Base-by-base conservation (phyloP, 2,113 vertebrate genomes). In the Seriola dumerili region DNA sequence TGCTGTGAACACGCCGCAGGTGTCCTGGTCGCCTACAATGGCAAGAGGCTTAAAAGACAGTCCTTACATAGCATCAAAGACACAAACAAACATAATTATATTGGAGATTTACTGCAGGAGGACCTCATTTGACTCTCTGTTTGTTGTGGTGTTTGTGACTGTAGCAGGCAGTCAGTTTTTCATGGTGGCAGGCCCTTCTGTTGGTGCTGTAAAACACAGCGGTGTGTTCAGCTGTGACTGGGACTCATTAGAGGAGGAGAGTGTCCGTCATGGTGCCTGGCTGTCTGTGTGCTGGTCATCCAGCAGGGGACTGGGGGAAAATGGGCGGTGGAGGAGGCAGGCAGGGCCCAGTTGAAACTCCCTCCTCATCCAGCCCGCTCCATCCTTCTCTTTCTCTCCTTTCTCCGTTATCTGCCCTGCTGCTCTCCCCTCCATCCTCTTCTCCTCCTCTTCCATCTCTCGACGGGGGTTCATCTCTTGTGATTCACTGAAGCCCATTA, bases 191-290 rank as follows among this genome's bases (percentile, higher is more conserved):
- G 86, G 77, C 70, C 86, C 88, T 86, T 91, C 89, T 89, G 91
- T 85, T 76, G 83, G 48, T 67, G 88, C 87, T 91, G 88, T 90
- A 89, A 85, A 91, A 85, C 91, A 92, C 91, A 88, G 89, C 77
- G 44, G 88, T 85, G 88, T 92, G 89, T 90, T 93, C 91, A 89
- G 87, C 91, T 93, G 90, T 92, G 93, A 91, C 91, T 85, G 86
- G 83, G 83, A 88, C 92, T 93, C 91, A 92, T 93, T 93, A 93
- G 89, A 90, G 81, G 85, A 79, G 86, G 80, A 86, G 87, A 82
- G 58, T 87, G 89, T 92, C 88, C 86, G 86, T 93, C 91, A 93
- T 85, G 86, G 82, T 82, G 80, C 74, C 86, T 84, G 77, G 80
- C 81, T 87, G 87, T 87, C 87, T 85, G 79, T 23, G 69, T 75